Base-by-base conservation (phyloP, 92 coral and sea anemone genomes). In the Epizoanthus illoricatus region DNA sequence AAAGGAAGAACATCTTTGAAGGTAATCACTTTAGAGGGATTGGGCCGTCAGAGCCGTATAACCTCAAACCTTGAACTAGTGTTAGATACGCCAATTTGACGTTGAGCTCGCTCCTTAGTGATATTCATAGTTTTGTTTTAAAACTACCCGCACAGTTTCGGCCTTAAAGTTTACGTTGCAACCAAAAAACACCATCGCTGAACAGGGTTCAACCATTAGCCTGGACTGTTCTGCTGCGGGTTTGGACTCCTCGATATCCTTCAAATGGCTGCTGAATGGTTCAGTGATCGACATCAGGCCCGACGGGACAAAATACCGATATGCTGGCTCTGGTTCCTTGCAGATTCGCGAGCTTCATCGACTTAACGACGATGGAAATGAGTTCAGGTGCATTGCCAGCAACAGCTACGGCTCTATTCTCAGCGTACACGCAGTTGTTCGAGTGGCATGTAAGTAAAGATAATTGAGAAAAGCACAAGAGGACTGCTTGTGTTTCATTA, bases 361-460 rank as follows among this genome's bases (percentile, higher is more conserved):
- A 5, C 47, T 21, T 43, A 71, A 71, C 64, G 81, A 75, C 76
- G 87, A 91, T 33, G 84, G 80, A 16, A 87, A 80, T 7, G 57
- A 19, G 17, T 91, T 84, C 69, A 82, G 88, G 74, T 91, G 94
- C 24, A 76, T 84, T 43, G 94, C 88, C 47, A 89, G 65, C 52
- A 89, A 84, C 76, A 39, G 62, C 3, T 39, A 78, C 17, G 94
- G 94, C 3, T 91, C 94, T 10, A 85, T 76, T 11, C 65, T 91
- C 60, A 89, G 94, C 47, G 74, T 82, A 17, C 67, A 65, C 72
- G 92, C 92, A 2, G 68, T 65, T 18, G 17, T 91, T 67, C 84
- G 61, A 20, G 87, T 89, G n/a, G 94, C 90, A 3, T 91, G 94
- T 91, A 78, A 91, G 94, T 91, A 73, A 58, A 16, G 45, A 12